Evolutionary conservation across 2,888 invertebrate species (phyloP).

Genomic region (Drymonia ruficornis): DNA sequence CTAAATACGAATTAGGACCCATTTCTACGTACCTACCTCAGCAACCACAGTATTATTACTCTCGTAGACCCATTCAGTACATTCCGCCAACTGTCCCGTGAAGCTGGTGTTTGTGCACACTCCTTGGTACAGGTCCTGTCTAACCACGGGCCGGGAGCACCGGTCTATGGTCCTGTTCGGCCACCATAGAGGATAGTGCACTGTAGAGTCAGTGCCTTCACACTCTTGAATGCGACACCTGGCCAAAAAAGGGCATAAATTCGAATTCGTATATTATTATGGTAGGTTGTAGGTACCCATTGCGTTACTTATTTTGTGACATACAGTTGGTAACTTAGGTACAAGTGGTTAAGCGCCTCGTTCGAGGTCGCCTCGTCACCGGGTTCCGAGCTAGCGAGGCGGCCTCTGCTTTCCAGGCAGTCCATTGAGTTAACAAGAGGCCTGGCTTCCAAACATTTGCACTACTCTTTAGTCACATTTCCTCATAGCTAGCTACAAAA

Average conservation of each 20-base stretch:
- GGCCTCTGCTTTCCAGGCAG: too few relatives aligned
- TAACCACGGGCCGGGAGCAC: constrained; percentile 55
- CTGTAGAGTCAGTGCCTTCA: constrained; percentile 41
- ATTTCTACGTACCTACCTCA: constrained; percentile 50
- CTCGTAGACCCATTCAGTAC: constrained; percentile 67
- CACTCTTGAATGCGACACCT: constrained; percentile 68
- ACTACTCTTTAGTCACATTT: too few relatives aligned
- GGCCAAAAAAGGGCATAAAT: constrained; percentile 20
- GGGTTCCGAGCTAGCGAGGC: too few relatives aligned
- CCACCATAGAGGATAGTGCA: constrained; percentile 58
- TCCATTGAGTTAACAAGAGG: too few relatives aligned
- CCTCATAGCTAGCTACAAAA: too few relatives aligned
- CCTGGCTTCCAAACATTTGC: too few relatives aligned
- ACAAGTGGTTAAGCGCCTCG: too few relatives aligned
- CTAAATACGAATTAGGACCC: neutral
- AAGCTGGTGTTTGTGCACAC: constrained; percentile 55
- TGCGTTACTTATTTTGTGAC: too few relatives aligned
- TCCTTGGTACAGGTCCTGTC: constrained; percentile 18
- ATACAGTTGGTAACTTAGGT: too few relatives aligned
- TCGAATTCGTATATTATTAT: too few relatives aligned
- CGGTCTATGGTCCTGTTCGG: constrained; percentile 53
- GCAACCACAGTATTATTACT: constrained; percentile 62
- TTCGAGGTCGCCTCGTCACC: too few relatives aligned
- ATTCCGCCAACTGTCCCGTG: constrained; percentile 38
- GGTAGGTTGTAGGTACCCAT: too few relatives aligned